These are phyloP conservation scores for Petrosia ficiformis DNA, from an alignment of 37 sponge, comb jelly and placozoan genomes.

Conservation along the genomic window DNA sequence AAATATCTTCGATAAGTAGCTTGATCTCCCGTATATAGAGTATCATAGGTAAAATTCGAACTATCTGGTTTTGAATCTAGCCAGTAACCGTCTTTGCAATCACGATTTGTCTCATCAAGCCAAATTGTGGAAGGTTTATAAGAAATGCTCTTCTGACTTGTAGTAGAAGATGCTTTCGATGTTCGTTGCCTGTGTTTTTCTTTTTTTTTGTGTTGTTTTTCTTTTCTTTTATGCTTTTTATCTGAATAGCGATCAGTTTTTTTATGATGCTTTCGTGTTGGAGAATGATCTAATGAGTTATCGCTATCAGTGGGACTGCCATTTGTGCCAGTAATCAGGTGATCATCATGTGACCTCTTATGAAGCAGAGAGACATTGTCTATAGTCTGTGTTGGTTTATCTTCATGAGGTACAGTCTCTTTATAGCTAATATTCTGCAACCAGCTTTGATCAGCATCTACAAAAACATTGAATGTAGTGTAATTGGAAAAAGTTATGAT, in stretches of 20 bases:
- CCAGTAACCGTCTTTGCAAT: conserved; percentile 47
- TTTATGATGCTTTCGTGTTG: not conserved
- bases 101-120: conserved; percentile 60
- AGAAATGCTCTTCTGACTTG: not conserved
- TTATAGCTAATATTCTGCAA: not conserved
- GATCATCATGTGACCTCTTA: conserved; percentile 4
- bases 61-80: conserved; percentile 58
- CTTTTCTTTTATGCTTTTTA: too few species aligned
- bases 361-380: too few species aligned
- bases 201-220: not conserved
- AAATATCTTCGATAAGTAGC: conserved; percentile 53
- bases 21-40: conserved; percentile 68
- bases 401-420: not conserved
- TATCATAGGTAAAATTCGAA: conserved; percentile 53
- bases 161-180: too few species aligned
- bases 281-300: not conserved
- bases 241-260: too few species aligned
- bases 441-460: not conserved
- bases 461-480: too few species aligned
- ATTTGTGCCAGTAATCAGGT: not conserved
- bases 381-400: too few species aligned
- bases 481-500: too few species aligned
- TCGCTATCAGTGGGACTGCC: not conserved
- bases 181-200: not conserved
- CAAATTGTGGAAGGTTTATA: conserved; percentile 34